These are phyloP conservation scores for Parauchenoglanis ngamensis DNA, from an alignment of 2,797 vertebrate genomes.

Conservation along the genomic window DNA sequence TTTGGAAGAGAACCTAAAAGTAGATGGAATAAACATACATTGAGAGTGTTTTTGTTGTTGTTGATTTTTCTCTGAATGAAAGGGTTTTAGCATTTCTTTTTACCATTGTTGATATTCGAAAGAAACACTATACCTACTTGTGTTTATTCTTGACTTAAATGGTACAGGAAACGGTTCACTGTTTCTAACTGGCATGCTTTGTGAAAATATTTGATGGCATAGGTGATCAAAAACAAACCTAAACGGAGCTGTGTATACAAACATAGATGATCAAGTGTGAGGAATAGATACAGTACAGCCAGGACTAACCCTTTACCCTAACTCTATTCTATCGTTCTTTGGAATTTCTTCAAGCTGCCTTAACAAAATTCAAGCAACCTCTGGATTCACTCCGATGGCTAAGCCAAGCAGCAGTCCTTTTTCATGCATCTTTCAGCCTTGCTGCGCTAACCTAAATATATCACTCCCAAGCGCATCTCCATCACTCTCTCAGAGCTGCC, in stretches of 20 bases:
- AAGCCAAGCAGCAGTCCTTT: background rate
- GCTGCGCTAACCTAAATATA: background rate
- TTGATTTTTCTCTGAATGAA: background rate
- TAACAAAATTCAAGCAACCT: background rate
- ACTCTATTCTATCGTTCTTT: background rate
- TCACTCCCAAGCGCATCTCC: background rate
- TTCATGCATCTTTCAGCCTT: background rate
- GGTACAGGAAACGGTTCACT: background rate
- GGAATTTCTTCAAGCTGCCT: background rate
- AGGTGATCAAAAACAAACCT: background rate
- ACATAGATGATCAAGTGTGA: background rate
- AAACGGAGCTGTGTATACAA: background rate
- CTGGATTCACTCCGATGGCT: background rate
- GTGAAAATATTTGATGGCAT: background rate
- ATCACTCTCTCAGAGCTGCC: background rate
- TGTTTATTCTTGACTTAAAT: background rate
- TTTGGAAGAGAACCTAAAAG: no score
- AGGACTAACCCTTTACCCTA: no score
- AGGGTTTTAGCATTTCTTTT: background rate
- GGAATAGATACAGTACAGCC: background rate
- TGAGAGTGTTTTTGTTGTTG: no score
- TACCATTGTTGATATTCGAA: background rate
- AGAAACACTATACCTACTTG: no score
- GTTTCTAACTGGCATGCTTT: background rate
- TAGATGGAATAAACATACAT: no score